Percentiles rank a stretch among this genome's conserved stretches.
These are phyloP conservation scores for Lerema accius DNA, from an alignment of 1,140 invertebrate genomes.

Conservation along the genomic window DNA sequence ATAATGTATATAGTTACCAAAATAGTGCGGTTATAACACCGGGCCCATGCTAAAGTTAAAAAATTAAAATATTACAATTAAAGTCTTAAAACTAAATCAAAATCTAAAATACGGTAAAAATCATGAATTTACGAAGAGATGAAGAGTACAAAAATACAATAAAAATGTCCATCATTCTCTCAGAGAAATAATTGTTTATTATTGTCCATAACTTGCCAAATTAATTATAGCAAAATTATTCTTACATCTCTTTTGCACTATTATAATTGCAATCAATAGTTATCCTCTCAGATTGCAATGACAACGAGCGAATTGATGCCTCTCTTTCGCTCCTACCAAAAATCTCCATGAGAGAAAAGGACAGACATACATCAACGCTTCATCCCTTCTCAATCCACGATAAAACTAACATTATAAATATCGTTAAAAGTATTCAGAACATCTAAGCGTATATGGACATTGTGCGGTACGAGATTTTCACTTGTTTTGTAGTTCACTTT, in stretches of 20 bases:
- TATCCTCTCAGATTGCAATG: too few relatives aligned
- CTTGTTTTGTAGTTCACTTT: constrained; percentile 28
- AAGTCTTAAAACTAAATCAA: constrained; percentile 46
- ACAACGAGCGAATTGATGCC: too few relatives aligned
- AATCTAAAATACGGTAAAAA: constrained; percentile 45
- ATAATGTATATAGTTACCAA: constrained; percentile 12
- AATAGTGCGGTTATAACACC: constrained; percentile 1
- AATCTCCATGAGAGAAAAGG: not conserved
- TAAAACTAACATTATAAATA: constrained; percentile 59
- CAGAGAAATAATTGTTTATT: too few relatives aligned
- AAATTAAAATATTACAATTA: constrained; percentile 40
- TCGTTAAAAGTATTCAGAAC: constrained; percentile 58
- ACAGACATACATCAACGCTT: not conserved
- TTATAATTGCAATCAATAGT: too few relatives aligned
- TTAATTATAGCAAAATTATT: too few relatives aligned
- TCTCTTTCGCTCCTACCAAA: not conserved
- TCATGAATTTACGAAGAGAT: not conserved
- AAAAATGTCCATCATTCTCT: too few relatives aligned
- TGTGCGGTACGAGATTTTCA: constrained; percentile 53
- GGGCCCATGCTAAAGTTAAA: constrained; percentile 32
- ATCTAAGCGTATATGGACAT: constrained; percentile 65
- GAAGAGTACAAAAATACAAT: not conserved
- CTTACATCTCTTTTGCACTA: too few relatives aligned
- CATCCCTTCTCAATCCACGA: not conserved
- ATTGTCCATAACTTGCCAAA: too few relatives aligned